Evolutionary conservation across 2,113 vertebrate genomes (phyloP), one percentile per base, ranked within the genome.

Genomic region (Alethe castanea): DNA sequence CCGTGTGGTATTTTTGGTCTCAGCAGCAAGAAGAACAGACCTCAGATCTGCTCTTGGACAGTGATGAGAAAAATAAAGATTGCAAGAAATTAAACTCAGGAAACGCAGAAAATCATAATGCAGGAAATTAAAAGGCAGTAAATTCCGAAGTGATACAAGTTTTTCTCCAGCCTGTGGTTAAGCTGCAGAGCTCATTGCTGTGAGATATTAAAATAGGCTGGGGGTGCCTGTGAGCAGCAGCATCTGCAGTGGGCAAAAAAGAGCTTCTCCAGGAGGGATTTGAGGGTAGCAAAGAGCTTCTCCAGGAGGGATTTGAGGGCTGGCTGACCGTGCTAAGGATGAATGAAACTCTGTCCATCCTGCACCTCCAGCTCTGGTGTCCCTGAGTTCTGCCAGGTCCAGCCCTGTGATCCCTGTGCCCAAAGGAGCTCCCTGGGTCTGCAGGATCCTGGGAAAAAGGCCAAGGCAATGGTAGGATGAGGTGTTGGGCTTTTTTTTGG

Each of bases 81-180:
- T 4, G 25, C 54, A 80, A 94, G 90, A 90, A 95, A 86, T 86
- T 35, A 80, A 92, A 86, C 42, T 28, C 71, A 66, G 95, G 88
- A 96, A 91, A 85, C 13, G 81, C 78, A 94, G 87, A 80, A 93
- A 82, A 91, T 91, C 85, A 52, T 73, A 90, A 88, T 66, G 87
- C 91, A 96, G 92, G 94, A 93, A 90, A 97, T 91, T 80, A 91
- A 96, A 92, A 86, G 71, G 91, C 93, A 94, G 93, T 70, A 86
- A 87, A 95, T 94, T 82, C 87, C 4, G 9, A 87, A 72, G 16
- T 1, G 1, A 70, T 12, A 36, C 54, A 47, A 78, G 87, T 56
- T 92, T 52, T 88, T 60, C 81, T 93, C 25, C 52, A 86, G 81
- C 5, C 4, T 73, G 79, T 80, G 91, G 87, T 85, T 96, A 33